Conservation (phyloP, 2,113 vertebrate genomes). For the Muntiacus muntjak region DNA sequence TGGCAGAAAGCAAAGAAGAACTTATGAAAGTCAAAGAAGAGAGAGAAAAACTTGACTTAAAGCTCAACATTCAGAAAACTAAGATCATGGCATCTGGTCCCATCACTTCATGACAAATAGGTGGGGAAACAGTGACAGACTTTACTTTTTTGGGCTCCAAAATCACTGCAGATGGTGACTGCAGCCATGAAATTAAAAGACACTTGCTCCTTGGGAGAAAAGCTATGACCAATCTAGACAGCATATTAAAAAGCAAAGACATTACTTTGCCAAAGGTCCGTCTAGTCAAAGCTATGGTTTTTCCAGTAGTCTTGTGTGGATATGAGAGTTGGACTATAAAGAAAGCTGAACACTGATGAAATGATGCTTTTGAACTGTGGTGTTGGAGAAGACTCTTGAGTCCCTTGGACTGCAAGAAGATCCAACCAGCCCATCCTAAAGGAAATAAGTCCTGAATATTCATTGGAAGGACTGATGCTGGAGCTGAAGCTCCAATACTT, state of each 20-base stretch:
- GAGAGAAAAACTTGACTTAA: not conserved
- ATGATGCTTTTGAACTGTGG: too few species aligned
- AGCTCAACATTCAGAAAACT: not conserved
- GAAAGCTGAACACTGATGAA: too few species aligned
- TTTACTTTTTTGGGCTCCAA: not conserved
- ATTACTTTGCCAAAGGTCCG: not conserved
- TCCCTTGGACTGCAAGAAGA: too few species aligned
- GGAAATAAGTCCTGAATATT: not conserved
- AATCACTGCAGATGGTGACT: not conserved
- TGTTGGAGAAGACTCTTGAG: too few species aligned
- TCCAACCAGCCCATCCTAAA: not conserved
- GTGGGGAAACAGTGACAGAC: not conserved
- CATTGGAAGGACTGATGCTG: not conserved
- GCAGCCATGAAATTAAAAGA: not conserved
- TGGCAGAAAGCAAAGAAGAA: fast-evolving
- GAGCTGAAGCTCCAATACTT: not conserved
- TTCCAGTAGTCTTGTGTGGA: not conserved
- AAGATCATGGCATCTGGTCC: not conserved
- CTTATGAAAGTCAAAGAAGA: not conserved
- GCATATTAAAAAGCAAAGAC: not conserved
- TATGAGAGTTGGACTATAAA: too few species aligned
- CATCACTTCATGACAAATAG: not conserved
- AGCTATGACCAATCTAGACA: not conserved
- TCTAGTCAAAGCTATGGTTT: not conserved
- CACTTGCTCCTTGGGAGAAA: not conserved